Base-by-base conservation (phyloP, 2,797 vertebrate species). In the Gymnocypris eckloni region DNA sequence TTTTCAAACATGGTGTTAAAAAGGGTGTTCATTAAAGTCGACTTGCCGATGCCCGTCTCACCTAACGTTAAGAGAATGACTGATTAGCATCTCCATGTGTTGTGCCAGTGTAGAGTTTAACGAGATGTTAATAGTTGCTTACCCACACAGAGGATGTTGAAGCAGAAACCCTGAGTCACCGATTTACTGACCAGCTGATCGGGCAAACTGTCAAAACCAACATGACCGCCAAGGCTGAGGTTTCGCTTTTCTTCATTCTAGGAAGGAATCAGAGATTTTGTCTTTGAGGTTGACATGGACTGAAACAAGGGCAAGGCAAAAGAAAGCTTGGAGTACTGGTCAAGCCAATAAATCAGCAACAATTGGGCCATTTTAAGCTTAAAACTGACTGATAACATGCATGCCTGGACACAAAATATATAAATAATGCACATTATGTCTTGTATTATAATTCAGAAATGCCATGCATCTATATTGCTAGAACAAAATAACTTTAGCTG, bases 121-220 rank as follows among this genome's bases (percentile, higher is more conserved):
- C 0, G 12, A 2, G 43, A 4, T 37, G n/a, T 12, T 22, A 20
- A 59, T 4, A 22, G 72, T 48, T 87, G 96, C 98, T 96, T 94
- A 99, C 98, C 98, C 90, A 99, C 98, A 86, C 98, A 99, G 84
- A 99, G 97, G 89, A 99, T 99, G 94, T 99, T 99, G 95, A 99
- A 99, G 93, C 98, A 99, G 95, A 99, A 99, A 88, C 98, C 98
- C 92, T 99, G 98, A 6, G 96, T 96, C 93, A 99, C 97, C 3
- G 98, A 99, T 95, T 99, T 99, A 94, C 97, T 99, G 96, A 99
- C 98, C 92, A 99, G 94, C 92, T 99, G 98, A 89, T 99, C 98
- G 0, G 98, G 98, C 90, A 99, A 97, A 90, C 98, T 99, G 95
- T 99, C 98, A 0, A 99, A 99, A 84, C 98, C 98, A 70, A 99